A percentile compares a stretch with the other conserved stretches of the same genome.
Evolutionary conservation across 2,888 invertebrate genomes (phyloP).

Genomic region (Heteropelma amictum): DNA sequence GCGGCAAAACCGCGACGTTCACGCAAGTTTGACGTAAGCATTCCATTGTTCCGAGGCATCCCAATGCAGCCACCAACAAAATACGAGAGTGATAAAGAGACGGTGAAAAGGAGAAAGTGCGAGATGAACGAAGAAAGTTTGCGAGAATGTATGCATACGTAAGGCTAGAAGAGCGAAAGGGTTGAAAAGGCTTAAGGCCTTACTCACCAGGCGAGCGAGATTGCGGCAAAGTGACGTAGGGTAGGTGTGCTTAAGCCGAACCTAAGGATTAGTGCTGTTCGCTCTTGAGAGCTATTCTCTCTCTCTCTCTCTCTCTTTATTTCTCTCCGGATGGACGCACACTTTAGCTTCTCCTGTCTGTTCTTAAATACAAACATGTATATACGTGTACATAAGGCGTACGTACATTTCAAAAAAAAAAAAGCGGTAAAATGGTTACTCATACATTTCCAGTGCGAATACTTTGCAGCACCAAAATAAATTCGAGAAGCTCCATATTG

Average conservation of each 20-base stretch:
- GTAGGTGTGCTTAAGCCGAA: conserved; percentile 70
- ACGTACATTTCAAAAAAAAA: no score
- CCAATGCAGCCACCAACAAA: conserved; percentile 30
- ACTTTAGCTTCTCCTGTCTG: background rate
- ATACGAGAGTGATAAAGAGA: conserved; percentile 47
- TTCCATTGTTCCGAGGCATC: conserved; percentile 73
- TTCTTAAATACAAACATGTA: background rate
- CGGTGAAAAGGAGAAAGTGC: conserved; percentile 21
- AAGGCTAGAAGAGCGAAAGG: conserved; percentile 26
- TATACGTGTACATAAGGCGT: background rate
- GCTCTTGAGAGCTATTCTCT: conserved; percentile 60
- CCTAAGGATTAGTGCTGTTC: conserved; percentile 71
- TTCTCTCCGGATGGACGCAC: conserved; percentile 2
- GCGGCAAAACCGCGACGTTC: conserved; percentile 43
- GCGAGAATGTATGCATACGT: conserved; percentile 18
- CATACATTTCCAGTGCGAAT: no score
- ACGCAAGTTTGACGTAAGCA: conserved; percentile 71
- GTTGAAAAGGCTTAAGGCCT: conserved; percentile 63
- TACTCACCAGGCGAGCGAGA: conserved; percentile 47
- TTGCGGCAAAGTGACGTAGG: conserved; percentile 45
- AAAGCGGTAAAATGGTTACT: no score
- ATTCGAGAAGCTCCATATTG: no score
- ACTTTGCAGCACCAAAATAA: no score
- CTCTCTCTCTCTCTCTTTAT: conserved; percentile 26
- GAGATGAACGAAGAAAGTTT: conserved; percentile 27